phyloP scores from a whole-genome alignment of 1,140 invertebrate genomes.

The Heliconius hewitsoni region DNA sequence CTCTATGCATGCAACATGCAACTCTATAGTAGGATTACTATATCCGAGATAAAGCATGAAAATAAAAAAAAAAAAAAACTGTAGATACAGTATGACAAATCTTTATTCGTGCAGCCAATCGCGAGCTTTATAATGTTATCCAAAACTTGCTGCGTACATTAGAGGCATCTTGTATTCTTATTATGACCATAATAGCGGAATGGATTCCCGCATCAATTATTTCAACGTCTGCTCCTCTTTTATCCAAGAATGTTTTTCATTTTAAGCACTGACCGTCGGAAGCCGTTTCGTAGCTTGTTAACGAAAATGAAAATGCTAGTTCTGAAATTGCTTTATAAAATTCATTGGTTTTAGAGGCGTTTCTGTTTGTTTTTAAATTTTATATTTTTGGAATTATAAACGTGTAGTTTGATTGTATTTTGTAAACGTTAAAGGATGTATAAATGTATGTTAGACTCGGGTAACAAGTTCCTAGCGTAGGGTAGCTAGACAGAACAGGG shows the following conservation, averaged over 20 bases:
- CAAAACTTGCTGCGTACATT: slow-evolving; percentile 46
- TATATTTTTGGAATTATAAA: too few relatives aligned
- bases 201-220: slow-evolving; percentile 39
- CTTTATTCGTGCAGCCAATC: slow-evolving; percentile 38
- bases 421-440: too few relatives aligned
- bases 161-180: slow-evolving; percentile 46
- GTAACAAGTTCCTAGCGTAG: too few relatives aligned
- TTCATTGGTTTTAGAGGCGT: slow-evolving; percentile 8
- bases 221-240: slow-evolving; percentile 23
- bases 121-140: slow-evolving; percentile 44
- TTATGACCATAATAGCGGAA: slow-evolving; percentile 37
- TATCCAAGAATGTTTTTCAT: slow-evolving; percentile 31
- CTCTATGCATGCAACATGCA: too few relatives aligned
- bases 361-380: slow-evolving; percentile 1
- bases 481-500: too few relatives aligned
- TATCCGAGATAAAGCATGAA: too few relatives aligned
- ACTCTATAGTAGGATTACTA: too few relatives aligned
- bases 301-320: slow-evolving; percentile 19
- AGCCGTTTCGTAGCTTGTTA: slow-evolving; percentile 18
- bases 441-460: too few relatives aligned
- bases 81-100: slow-evolving; percentile 20
- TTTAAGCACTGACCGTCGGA: slow-evolving; percentile 30
- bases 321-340: slow-evolving; percentile 29
- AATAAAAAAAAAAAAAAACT: background rate
- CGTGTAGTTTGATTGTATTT: too few relatives aligned